These are phyloP conservation scores for Phortica okadai DNA, from an alignment of 2,888 invertebrate genomes.

Conservation along the genomic window DNA sequence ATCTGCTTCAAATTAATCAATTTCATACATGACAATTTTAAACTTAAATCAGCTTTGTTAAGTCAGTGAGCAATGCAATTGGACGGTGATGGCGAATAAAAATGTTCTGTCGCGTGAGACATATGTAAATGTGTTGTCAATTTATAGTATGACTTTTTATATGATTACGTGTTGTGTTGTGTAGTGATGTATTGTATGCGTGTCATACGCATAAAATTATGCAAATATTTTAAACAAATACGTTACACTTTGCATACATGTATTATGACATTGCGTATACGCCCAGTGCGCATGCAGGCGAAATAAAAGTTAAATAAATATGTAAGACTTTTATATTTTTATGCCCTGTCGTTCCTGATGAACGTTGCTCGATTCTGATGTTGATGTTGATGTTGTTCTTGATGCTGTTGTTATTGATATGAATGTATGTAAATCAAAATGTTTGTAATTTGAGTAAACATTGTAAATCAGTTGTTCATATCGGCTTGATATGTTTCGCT, in stretches of 20 bases:
- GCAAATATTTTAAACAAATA: conserved; percentile 55
- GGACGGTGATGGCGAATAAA: not conserved
- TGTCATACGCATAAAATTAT: conserved; percentile 56
- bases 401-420: conserved; percentile 64
- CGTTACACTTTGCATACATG: conserved; percentile 36
- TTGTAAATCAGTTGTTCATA: conserved; percentile 59
- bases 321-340: conserved; percentile 62
- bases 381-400: conserved; percentile 50
- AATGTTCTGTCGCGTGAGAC: not conserved
- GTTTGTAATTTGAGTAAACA: conserved; percentile 57
- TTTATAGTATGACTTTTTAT: not conserved
- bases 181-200: conserved; percentile 17
- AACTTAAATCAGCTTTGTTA: not conserved
- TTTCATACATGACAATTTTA: not conserved
- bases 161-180: conserved; percentile 17
- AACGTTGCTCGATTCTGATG: not conserved
- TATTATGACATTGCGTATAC: conserved; percentile 8
- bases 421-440: conserved; percentile 49
- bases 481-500: conserved; percentile 43
- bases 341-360: not conserved
- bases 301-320: conserved; percentile 67
- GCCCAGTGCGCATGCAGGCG: conserved; percentile 23
- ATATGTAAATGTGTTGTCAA: conserved; percentile 8
- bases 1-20: not conserved
- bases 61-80: not conserved